These are phyloP conservation scores for Ormyrus nitidulus DNA, from an alignment of 2,888 invertebrate species.

Conservation along the genomic window DNA sequence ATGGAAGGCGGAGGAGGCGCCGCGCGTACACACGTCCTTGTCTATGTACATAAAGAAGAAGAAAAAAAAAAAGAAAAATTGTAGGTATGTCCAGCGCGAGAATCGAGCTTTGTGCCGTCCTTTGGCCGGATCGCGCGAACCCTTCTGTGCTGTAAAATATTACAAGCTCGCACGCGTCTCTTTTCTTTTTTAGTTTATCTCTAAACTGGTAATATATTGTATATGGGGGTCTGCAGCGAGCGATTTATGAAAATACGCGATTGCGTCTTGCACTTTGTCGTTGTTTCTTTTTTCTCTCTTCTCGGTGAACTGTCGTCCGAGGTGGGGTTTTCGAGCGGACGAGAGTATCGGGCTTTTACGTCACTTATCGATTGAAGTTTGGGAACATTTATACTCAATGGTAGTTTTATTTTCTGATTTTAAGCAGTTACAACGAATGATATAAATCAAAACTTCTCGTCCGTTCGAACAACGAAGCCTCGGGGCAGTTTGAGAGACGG, in stretches of 20 bases:
- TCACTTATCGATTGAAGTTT: too few relatives aligned
- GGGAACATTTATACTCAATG: not conserved
- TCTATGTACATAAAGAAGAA: slow-evolving; percentile 43
- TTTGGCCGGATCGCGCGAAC: slow-evolving; percentile 31
- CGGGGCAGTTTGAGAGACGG: not conserved
- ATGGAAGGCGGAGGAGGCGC: not conserved
- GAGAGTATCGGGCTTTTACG: not conserved
- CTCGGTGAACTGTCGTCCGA: not conserved
- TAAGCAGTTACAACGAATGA: too few relatives aligned
- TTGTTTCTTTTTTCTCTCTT: not conserved
- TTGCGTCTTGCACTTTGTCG: not conserved
- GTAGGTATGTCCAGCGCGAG: slow-evolving; percentile 39
- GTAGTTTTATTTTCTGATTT: not conserved
- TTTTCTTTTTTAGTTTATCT: slow-evolving; percentile 6
- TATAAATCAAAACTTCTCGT: not conserved
- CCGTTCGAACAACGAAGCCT: slow-evolving; percentile 12
- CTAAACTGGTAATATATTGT: slow-evolving; percentile 14
- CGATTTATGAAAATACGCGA: slow-evolving; percentile 1
- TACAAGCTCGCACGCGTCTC: not conserved
- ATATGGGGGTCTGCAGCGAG: slow-evolving; percentile 3
- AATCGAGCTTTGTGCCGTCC: slow-evolving; percentile 47
- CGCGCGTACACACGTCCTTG: not conserved
- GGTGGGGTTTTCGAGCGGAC: slow-evolving; percentile 29
- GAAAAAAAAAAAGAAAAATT: not conserved
- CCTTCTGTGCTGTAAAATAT: slow-evolving; percentile 34